Base-by-base conservation (phyloP, 2,113 vertebrate genomes). In the human (Homo sapiens) region DNA sequence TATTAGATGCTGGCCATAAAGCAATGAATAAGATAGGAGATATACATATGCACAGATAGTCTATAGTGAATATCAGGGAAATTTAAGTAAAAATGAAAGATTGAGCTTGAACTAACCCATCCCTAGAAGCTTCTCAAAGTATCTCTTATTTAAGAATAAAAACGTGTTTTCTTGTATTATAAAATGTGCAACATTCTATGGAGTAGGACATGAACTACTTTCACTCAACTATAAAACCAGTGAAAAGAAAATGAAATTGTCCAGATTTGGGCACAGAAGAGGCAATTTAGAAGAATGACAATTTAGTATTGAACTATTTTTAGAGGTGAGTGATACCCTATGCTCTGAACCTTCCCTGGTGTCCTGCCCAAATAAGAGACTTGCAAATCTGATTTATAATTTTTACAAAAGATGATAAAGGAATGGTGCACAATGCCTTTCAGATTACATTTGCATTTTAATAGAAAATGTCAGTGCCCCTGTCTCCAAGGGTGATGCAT, bases 261-360 rank as follows among this genome's bases (percentile, higher is more conserved):
- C 76, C 96, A 89, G 76, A 73, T 98, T 96, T 97, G 82, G 70
- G 78, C 97, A 90, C 18, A 97, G 92, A 98, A 96, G 97, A 98
- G 94, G 97, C 94, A 96, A 95, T 95, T 64, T 32, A 32, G 27
- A 64, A 32, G 61, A 64, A 97, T 66, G 89, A 94, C 96, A 87
- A 97, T 95, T 97, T 96, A 90, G 75, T 59, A 57, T 25, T 93
- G 93, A 98, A 97, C 95, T 97, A 95, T 43, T 93, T 96, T 90
- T 93, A 98, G 96, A 92, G 43, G 57, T 89, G 94, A 97, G 55
- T 97, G 13, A 79, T 92, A 96, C 3, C 43, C 45, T 40, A 18
- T 59, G 55, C 40, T 86, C 90, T n/a, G 73, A 93, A 68, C 52
- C 35, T 92, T 81, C 64, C 59, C 52, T 82, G 50, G 50, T 50